These are phyloP conservation scores for Metopia argyrocephala DNA, from an alignment of 2,888 invertebrate genomes.

Conservation along the genomic window DNA sequence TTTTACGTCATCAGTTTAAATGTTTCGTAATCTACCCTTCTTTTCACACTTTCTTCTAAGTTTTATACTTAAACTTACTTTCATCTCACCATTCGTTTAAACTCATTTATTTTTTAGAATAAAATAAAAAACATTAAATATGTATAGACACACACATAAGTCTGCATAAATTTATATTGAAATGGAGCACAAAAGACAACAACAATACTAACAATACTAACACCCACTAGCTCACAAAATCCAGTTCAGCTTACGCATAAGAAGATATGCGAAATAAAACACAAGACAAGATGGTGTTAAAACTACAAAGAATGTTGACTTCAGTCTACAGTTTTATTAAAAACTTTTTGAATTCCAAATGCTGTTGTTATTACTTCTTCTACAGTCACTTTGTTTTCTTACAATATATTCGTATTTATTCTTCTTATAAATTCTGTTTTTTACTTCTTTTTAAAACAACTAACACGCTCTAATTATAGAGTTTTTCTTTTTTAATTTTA, in stretches of 20 bases:
- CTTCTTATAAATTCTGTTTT: too few species aligned
- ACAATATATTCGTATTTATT: not conserved
- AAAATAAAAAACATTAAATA: not conserved
- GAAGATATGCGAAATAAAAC: slow-evolving; percentile 35
- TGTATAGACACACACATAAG: not conserved
- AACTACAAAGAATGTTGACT: slow-evolving; percentile 64
- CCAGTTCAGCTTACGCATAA: slow-evolving; percentile 25
- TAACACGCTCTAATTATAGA: too few species aligned
- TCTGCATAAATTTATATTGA: not conserved
- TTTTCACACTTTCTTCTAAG: not conserved
- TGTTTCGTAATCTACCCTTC: not conserved
- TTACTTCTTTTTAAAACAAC: too few species aligned
- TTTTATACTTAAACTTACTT: not conserved
- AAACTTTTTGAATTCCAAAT: slow-evolving; percentile 63
- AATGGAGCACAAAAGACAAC: not conserved
- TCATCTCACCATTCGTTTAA: not conserved
- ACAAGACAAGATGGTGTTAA: slow-evolving; percentile 58
- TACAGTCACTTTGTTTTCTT: not conserved
- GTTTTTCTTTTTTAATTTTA: not conserved
- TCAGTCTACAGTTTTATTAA: slow-evolving; percentile 61
- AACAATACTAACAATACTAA: slow-evolving; percentile 5
- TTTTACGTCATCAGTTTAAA: slow-evolving; percentile 41
- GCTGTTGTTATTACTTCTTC: slow-evolving; percentile 41
- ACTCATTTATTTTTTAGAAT: not conserved
- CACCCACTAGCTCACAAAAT: not conserved